Evolutionary conservation across 2,888 invertebrate species (phyloP), one percentile per base, ranked within the genome.

Genomic region (Leptopilina syphax): DNA sequence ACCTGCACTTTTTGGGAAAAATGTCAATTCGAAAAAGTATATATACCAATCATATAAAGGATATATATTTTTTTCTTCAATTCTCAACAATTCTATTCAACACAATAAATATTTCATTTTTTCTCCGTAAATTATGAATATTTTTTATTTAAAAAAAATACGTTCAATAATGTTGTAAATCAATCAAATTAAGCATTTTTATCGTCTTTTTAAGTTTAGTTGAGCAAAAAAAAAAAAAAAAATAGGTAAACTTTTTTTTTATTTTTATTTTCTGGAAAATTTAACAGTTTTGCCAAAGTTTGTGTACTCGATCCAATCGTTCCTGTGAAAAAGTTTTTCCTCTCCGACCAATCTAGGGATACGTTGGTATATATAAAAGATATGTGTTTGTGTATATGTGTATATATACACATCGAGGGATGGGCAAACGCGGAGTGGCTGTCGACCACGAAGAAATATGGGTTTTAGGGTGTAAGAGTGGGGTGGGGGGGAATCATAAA

Each of bases 361-460:
- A 50, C 50, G 50, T 50, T 9, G 1, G 47, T 47, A 47, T 47
- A 47, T 47, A 34, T 34, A 34, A 4, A 34, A 34, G 34, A 34
- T 3, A 34, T 34, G 34, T 34, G 34, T 34, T 34, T 18, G 18
- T 18, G 18, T 18, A 47, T 47, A 47, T 50, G 10, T 50, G 50
- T 68, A 57, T 57, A 13, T 70, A 8, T 54, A 57, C 57, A 54
- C 73, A 54, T 73, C 76, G 66, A 80, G 77, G 73, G 77, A 80
- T 76, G 76, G 77, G 80, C 68, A 80, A 50, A 77, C 80, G 65
- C 80, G 57, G 50, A 77, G 80, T 73, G 44, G 77, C 77, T 80
- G 80, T 80, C 77, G 65, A 65, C 57, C 66, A 54, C 65, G 65
- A 80, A 80, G 80, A 80, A 80, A 80, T 80, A 80, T 80, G 24